Base-by-base conservation (phyloP, 2,113 vertebrate species). In the Sclerurus mexicanus region DNA sequence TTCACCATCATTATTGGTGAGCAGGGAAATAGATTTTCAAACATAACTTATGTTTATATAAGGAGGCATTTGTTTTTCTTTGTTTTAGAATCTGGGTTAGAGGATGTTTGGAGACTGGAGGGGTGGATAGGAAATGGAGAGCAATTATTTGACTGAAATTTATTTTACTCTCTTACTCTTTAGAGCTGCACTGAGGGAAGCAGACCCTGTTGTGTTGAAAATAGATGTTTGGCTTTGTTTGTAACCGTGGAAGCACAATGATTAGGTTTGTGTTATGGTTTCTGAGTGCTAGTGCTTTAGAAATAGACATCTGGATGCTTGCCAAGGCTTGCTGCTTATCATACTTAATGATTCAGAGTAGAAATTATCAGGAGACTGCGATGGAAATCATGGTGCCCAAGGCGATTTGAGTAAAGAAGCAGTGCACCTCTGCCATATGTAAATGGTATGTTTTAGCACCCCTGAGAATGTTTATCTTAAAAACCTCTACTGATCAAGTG, bases 41-140 rank as follows among this genome's bases (percentile, higher is more conserved):
- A 84, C 60, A 25, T 75, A 77, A 39, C 52, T 84, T 87, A 56
- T 86, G 90, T 96, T 93, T 97, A 86, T 94, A 55, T 96, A 95
- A 55, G 80, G 68, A 91, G 85, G 47, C 93, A 81, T 96, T 96
- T 94, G 79, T 95, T 96, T 93, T 91, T 83, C 59, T 94, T 92
- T 95, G 92, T 93, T 93, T 95, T 84, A 94, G 83, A 90, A 86
- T 94, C 75, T 92, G 73, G 76, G 82, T 86, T 95, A 90, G 90
- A 90, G 93, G 85, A 94, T 97, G 88, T 97, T 96, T 96, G 73
- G 95, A 87, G 68, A 78, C 40, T 86, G 44, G 56, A 92, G 24
- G 87, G 85, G 44, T 90, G 64, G 84, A 30, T 95, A 78, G 94
- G 95, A 96, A 96, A 69, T 64, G 47, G 42, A 84, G 31, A 80